Conservation (phyloP, 2,797 vertebrate genomes). For the Cynodonichthys magdalenae region DNA sequence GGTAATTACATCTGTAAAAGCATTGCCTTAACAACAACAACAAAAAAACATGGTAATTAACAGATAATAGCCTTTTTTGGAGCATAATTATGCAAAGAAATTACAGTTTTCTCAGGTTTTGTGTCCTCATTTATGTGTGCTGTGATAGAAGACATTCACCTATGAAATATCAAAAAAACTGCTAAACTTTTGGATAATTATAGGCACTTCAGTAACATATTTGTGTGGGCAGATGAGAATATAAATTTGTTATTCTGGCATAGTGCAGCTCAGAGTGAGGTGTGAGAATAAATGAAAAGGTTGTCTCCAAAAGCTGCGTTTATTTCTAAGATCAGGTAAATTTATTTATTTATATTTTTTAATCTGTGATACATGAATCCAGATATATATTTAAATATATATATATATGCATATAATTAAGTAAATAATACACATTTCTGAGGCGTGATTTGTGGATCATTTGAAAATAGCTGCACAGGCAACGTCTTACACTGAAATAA, state of each 20-base stretch:
- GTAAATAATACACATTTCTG: background rate
- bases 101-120: slow-evolving; percentile 34
- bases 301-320: slow-evolving; percentile 48
- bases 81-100: slow-evolving; percentile 62
- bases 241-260: slow-evolving; percentile 66
- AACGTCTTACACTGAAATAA: background rate
- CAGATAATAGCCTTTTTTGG: slow-evolving; percentile 62
- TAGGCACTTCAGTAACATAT: slow-evolving; percentile 59
- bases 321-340: slow-evolving; percentile 46
- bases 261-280: slow-evolving; percentile 56
- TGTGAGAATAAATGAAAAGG: slow-evolving; percentile 59
- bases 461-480: slow-evolving; percentile 2
- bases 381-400: background rate
- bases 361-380: slow-evolving; percentile 1
- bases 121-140: slow-evolving; percentile 36
- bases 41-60: slow-evolving; percentile 70
- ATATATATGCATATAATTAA: background rate
- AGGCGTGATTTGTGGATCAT: background rate
- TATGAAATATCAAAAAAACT: slow-evolving; percentile 68
- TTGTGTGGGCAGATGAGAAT: slow-evolving; percentile 74
- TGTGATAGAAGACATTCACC: slow-evolving; percentile 60
- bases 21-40: slow-evolving; percentile 45
- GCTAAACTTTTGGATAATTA: slow-evolving; percentile 68
- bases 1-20: slow-evolving; percentile 69
- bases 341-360: slow-evolving; percentile 30